phyloP scores from a whole-genome alignment of 2,888 invertebrate species.

The Sminthurides aquaticus region DNA sequence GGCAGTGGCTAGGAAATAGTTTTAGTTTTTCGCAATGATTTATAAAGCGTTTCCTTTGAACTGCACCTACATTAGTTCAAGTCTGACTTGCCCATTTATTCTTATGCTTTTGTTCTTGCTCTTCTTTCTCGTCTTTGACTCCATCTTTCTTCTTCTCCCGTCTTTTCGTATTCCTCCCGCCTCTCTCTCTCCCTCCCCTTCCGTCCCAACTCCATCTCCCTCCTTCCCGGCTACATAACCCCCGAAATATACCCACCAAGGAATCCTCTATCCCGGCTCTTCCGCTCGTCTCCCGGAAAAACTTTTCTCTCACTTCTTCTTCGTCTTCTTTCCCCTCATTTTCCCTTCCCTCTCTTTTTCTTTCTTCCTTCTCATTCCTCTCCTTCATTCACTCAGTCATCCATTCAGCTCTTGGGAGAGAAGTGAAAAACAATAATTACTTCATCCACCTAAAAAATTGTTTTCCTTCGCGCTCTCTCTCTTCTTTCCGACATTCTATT shows the following conservation, averaged over 20 bases:
- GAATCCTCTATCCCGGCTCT: constrained; percentile 17
- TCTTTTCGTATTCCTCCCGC: constrained; percentile 9
- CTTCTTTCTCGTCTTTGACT: constrained; percentile 9
- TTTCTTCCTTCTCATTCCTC: constrained; percentile 3
- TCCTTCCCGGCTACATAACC: constrained; percentile 27
- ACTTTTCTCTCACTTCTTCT: constrained; percentile 21
- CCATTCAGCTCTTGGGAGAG: constrained; percentile 9
- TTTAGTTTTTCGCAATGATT: constrained; percentile 37
- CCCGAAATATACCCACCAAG: constrained; percentile 22
- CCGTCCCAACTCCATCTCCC: constrained; percentile 36
- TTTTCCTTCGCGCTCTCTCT: constrained; percentile 12
- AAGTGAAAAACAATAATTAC: constrained; percentile 25
- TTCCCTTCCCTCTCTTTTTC: constrained; percentile 9
- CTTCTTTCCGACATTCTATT: not conserved
- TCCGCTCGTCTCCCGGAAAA: constrained; percentile 18
- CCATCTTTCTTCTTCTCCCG: not conserved
- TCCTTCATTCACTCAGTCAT: constrained; percentile 11
- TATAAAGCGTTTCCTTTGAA: constrained; percentile 35
- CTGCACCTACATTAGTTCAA: constrained; percentile 36
- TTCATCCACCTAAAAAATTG: constrained; percentile 19
- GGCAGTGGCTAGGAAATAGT: constrained; percentile 31
- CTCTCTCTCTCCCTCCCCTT: constrained; percentile 37
- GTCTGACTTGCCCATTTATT: constrained; percentile 35
- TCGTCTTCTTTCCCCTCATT: too few relatives aligned
- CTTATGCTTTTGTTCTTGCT: constrained; percentile 31